Conservation (phyloP, 2,113 vertebrate species). For the Alectura lathami region DNA sequence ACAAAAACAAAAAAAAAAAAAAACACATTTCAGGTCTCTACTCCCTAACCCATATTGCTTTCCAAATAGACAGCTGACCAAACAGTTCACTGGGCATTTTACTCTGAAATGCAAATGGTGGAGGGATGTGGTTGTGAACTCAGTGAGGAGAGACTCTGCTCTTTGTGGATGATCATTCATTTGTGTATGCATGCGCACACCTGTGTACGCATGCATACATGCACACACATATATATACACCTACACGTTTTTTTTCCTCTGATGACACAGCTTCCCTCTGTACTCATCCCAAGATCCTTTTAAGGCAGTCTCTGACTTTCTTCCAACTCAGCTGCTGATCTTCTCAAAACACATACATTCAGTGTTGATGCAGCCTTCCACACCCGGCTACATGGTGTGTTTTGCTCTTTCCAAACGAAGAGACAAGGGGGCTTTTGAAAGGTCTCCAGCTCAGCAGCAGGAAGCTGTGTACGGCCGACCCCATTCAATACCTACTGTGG, state of each 20-base stretch:
- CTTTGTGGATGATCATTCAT: not conserved
- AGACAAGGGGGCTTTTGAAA: not conserved
- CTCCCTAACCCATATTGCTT: not conserved
- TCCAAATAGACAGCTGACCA: not conserved
- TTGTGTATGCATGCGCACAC: accelerated
- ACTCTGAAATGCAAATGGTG: not conserved
- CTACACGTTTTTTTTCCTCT: not conserved
- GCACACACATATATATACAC: accelerated
- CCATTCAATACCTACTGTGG: not conserved
- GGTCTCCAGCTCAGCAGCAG: not conserved
- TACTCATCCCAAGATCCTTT: not conserved
- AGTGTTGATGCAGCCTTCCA: not conserved
- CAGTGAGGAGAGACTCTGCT: not conserved
- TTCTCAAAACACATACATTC: not conserved
- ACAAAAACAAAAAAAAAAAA: too few species aligned
- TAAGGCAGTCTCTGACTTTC: not conserved
- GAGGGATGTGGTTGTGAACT: not conserved
- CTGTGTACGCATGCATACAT: not conserved
- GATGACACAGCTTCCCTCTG: not conserved
- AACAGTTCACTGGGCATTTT: not conserved
- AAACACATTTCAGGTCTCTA: not conserved
- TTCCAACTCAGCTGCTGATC: not conserved
- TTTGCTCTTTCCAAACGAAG: not conserved
- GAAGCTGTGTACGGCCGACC: not conserved
- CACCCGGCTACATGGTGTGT: not conserved